phyloP scores from a whole-genome alignment of 2,113 vertebrate genomes.

The Stigmatopora nigra region DNA sequence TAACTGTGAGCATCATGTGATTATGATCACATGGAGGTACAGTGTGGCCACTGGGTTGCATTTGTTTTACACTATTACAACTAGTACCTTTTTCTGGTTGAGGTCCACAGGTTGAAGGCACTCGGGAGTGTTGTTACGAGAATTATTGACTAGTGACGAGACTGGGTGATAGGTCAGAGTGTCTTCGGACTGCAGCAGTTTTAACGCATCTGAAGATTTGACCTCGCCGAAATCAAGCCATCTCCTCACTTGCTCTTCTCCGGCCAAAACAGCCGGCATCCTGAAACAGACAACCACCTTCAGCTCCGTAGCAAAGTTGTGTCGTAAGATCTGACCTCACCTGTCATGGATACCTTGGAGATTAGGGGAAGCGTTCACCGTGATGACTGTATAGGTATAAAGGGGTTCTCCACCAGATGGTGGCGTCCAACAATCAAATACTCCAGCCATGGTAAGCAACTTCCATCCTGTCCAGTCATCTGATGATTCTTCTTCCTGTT shows the following conservation, averaged over 20 bases:
- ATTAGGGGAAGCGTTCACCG: constrained; percentile 77
- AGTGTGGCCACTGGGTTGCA: no score
- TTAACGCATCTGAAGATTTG: constrained; percentile 78
- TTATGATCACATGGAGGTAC: no score
- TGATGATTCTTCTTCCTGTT: constrained; percentile 35
- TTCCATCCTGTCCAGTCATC: constrained; percentile 77
- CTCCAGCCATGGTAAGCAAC: constrained; percentile 89
- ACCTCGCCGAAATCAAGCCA: constrained; percentile 91
- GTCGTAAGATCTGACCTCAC: constrained; percentile 49
- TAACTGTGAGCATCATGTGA: no score
- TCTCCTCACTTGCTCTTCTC: constrained; percentile 81
- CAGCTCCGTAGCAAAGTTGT: background rate
- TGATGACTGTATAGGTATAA: constrained; percentile 89
- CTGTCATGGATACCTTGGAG: constrained; percentile 83
- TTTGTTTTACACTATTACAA: background rate
- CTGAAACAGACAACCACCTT: constrained; percentile 53
- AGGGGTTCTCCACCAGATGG: constrained; percentile 76
- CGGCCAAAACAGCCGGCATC: constrained; percentile 92
- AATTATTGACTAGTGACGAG: constrained; percentile 83
- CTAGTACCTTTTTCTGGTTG: constrained; percentile 70
- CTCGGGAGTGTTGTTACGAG: constrained; percentile 77
- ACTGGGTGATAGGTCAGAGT: constrained; percentile 82
- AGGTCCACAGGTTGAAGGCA: constrained; percentile 76
- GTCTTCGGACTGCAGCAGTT: constrained; percentile 79
- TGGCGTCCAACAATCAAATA: constrained; percentile 91